phyloP scores from a whole-genome alignment of 1,140 invertebrate species.

The Archegozetes longisetosus region DNA sequence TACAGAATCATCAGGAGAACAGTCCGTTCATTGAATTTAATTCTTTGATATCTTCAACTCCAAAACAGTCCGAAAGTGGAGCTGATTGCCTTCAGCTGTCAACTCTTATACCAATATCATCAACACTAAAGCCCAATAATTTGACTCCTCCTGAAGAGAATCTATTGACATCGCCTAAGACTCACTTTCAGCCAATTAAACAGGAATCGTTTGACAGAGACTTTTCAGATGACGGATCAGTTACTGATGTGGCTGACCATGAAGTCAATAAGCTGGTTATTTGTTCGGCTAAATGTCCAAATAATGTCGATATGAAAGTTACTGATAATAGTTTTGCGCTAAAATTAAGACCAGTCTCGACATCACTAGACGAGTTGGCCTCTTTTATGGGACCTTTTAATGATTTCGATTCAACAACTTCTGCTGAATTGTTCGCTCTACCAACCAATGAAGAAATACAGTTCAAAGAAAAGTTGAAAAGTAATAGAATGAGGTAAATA shows the following conservation, averaged over 20 bases:
- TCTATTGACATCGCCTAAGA: constrained; percentile 47
- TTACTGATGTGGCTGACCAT: constrained; percentile 14
- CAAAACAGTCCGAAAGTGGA: not conserved
- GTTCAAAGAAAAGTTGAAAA: not conserved
- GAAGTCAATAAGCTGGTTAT: not conserved
- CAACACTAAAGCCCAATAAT: not conserved
- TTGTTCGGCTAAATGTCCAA: not conserved
- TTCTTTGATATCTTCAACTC: not conserved
- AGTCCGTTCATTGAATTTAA: not conserved
- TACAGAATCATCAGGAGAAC: not conserved
- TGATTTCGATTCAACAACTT: not conserved
- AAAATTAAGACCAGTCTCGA: not conserved
- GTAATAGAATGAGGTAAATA: not conserved
- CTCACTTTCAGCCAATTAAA: constrained; percentile 57
- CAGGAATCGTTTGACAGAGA: constrained; percentile 26
- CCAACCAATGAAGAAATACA: not conserved
- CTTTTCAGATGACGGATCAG: not conserved
- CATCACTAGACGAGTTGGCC: not conserved
- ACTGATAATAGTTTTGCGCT: not conserved
- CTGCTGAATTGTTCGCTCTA: not conserved
- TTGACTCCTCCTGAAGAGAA: constrained; percentile 39
- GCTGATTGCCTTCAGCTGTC: not conserved
- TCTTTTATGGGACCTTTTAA: not conserved
- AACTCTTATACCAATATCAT: not conserved
- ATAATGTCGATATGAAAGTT: not conserved